phyloP scores from a whole-genome alignment of 2,797 vertebrate species.

The Nothura maculosa region DNA sequence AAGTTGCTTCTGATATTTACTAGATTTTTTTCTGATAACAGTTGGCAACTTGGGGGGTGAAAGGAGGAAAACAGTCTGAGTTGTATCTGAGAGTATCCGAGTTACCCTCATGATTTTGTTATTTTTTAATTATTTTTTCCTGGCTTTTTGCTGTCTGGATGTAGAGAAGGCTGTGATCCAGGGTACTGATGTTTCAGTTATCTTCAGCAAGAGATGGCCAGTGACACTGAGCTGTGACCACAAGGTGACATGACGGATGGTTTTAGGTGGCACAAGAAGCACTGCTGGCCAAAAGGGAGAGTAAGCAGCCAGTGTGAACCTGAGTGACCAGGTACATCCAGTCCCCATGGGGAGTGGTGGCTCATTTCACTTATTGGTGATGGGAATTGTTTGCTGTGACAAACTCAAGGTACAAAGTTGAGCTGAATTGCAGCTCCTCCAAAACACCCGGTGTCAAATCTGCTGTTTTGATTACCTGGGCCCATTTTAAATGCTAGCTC shows the following conservation, averaged over 20 bases:
- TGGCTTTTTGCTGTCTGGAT: background rate
- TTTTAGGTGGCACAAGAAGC: background rate
- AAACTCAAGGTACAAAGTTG: background rate
- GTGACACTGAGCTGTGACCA: background rate
- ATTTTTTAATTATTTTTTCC: background rate
- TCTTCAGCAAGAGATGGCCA: background rate
- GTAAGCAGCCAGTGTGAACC: background rate
- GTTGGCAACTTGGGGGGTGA: background rate
- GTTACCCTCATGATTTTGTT: background rate
- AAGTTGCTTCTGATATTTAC: accelerated
- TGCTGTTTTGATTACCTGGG: constrained; percentile 45
- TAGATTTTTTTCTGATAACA: background rate
- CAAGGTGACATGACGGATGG: background rate
- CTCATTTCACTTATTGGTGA: background rate
- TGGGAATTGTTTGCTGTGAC: background rate
- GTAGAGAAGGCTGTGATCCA: background rate
- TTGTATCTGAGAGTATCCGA: accelerated
- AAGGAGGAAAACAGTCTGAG: background rate
- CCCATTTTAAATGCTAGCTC: constrained; percentile 41
- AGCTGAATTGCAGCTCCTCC: background rate
- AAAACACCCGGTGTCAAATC: background rate
- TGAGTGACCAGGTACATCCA: background rate
- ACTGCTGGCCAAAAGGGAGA: background rate
- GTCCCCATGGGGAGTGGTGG: accelerated
- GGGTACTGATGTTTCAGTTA: background rate